Evolutionary conservation across 2,113 vertebrate genomes (phyloP), one percentile per base, ranked within the genome.

Genomic region (Eonycteris spelaea): DNA sequence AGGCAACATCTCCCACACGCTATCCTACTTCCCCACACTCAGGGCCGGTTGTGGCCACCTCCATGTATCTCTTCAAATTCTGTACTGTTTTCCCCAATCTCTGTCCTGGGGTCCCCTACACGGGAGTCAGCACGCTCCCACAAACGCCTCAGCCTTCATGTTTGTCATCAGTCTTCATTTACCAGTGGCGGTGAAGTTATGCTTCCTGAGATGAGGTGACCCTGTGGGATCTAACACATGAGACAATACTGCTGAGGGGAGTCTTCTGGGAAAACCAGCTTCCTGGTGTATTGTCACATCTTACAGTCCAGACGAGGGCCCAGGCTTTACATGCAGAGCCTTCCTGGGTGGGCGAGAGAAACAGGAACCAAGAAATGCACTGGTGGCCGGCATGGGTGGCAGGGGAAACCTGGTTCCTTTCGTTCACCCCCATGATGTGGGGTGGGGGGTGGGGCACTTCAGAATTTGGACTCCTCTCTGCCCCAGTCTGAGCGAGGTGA

Each of bases 271-370:
- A 75, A 96, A 89, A 61, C 35, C 65, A 53, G 63, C 59, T 96
- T 91, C 70, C 71, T 35, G 57, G 38, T 4, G 28, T 45, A 53
- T 14, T 18, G 18, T 63, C 33, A 11, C 40, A 63, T 45, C 33
- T 30, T 33, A 21, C 40, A 45, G 51, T 73, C 88, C 10, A 14
- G 74, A 61, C 77, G 53, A 63, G 85, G 71, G 67, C 96, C 84
- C 16, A 38, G 79, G 80, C 80, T 91, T 80, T 93, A 74, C 63
- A 78, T 7, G 5, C 86, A 87, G 86, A 26, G 40, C 73, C 94
- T 93, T 91, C 73, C 96, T 92, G 95, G 95, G 95, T 83, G 88
- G 87, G 79, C n/a, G 63, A 83, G 90, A 91, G 96, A 86, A 98
- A 97, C 89, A 79, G 95, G 97, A 94, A 95, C 65, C 75, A 95